These are phyloP conservation scores for Acleris holmiana DNA, from an alignment of 2,888 invertebrate species.

Conservation along the genomic window DNA sequence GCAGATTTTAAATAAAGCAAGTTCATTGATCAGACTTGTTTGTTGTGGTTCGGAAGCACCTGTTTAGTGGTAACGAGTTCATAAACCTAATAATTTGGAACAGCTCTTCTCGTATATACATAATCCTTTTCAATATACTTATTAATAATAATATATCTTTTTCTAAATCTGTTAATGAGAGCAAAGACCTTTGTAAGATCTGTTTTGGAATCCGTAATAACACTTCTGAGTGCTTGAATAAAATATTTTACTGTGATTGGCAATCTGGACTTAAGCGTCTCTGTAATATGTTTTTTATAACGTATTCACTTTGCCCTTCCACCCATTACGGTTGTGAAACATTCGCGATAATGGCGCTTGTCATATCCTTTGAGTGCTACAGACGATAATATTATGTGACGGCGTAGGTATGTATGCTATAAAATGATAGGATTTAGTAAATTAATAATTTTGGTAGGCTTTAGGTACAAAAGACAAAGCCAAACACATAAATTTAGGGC, in stretches of 20 bases:
- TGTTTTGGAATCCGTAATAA: not conserved
- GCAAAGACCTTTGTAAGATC: too few relatives aligned
- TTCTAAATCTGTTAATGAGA: too few relatives aligned
- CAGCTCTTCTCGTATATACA: not conserved
- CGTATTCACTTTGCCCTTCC: constrained; percentile 18
- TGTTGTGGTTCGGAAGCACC: constrained; percentile 28
- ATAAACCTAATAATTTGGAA: too few relatives aligned
- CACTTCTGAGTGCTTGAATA: constrained; percentile 6
- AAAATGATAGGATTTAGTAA: too few relatives aligned
- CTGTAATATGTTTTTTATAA: constrained; percentile 1
- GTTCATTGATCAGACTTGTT: constrained; percentile 29
- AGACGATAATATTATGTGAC: constrained; percentile 21
- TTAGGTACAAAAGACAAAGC: too few relatives aligned
- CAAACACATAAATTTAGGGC: too few relatives aligned
- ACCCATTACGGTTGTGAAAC: constrained; percentile 33
- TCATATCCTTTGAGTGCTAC: constrained; percentile 34
- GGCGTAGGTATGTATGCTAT: too few relatives aligned
- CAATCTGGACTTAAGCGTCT: constrained; percentile 1
- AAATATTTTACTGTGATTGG: constrained; percentile 13
- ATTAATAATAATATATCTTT: too few relatives aligned
- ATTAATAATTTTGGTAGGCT: too few relatives aligned
- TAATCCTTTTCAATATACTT: too few relatives aligned
- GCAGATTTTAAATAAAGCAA: not conserved
- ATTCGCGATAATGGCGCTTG: constrained; percentile 28
- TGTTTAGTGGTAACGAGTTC: constrained; percentile 19